Base-by-base conservation (phyloP, 2,797 vertebrate species). In the Podarcis lilfordi region DNA sequence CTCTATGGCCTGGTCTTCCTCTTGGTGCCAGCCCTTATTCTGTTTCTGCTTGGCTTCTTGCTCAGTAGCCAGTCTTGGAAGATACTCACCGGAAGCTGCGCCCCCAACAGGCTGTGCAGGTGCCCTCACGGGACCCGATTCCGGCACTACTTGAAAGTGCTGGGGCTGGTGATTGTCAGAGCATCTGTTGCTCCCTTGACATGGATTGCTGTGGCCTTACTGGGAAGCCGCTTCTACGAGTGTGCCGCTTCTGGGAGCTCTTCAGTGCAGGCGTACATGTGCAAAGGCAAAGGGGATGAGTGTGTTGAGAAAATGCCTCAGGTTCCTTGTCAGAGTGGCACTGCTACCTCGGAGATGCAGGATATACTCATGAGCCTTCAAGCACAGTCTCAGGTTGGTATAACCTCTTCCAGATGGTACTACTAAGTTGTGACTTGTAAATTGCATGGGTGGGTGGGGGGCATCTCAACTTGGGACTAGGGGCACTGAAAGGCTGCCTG, bases 141-240 rank as follows among this genome's bases (percentile, higher is more conserved):
- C 0, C 0, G 0, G 13, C 0, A 0, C 8, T 55, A 1, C 37
- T 0, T 0, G 0, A 0, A 0, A 1, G 0, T 25, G 10, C 4
- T 82, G 21, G 0, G 77, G 23, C 89, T 91, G 0, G 85, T 97
- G 87, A 90, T 72, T 76, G 64, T 3, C 23, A 64, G 19, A 0
- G 95, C 96, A 0, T 4, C 86, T 3, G 88, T 98, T 23, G 98
- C 97, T 0, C 98, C 98, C 0, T n/a, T 96, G 86, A 97, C 93
- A 23, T 98, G 98, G 98, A 89, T 98, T 0, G 96, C 96, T 0
- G 96, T 97, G 85, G 97, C 97, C 25, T 94, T 98, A n/a, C 97
- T 98, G 0, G 94, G 91, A 2, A 96, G 97, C 35, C 83, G 45
- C 40, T 98, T 96, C 95, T 98, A 96, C 0, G 94, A 97, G 84